Evolutionary conservation across 2,888 invertebrate species (phyloP), one percentile per base, ranked within the genome.

Genomic region (Catocala fraxini): DNA sequence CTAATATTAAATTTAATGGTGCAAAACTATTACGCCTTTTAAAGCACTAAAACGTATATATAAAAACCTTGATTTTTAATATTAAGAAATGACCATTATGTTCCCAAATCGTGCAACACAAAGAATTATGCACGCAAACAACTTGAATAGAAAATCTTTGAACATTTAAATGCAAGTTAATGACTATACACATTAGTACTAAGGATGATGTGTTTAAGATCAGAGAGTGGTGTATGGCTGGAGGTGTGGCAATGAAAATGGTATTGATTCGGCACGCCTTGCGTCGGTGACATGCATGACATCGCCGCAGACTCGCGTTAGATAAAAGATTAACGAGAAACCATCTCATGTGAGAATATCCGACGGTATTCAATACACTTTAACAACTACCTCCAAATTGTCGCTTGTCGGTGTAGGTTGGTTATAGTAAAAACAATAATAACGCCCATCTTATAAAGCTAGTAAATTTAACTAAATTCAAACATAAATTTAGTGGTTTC

Each of bases 311-410:
- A 83, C 81, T 82, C 71, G 65, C 68, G 68, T 65, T 7, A 89
- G 87, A 86, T 87, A 82, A 82, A 86, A 87, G 87, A 89, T 90
- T 87, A 87, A 90, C 88, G 87, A 86, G 74, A 67, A 88, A 89
- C 90, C 90, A 88, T 90, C 90, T 83, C 80, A 80, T 73, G 73
- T 67, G 79, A 65, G 79, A 60, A 73, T 73, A 71, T 75, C 79
- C 82, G 80, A 83, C 86, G n/a, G 42, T 42, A 13, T 83, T 85
- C 84, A 85, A 84, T 84, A 81, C 78, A 75, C 81, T 83, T 84
- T 82, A 79, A 77, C 79, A 73, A 53, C 61, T 61, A 9, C 10
- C 46, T 34, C 12, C 45, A 13, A 46, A 46, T 15, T 15, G 46
- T 46, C 15, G 9, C 15, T 9, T 15, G 7, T 15, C 0, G 6